Evolutionary conservation across 2,888 invertebrate genomes (phyloP).

Genomic region (Eupithecia insigniata): DNA sequence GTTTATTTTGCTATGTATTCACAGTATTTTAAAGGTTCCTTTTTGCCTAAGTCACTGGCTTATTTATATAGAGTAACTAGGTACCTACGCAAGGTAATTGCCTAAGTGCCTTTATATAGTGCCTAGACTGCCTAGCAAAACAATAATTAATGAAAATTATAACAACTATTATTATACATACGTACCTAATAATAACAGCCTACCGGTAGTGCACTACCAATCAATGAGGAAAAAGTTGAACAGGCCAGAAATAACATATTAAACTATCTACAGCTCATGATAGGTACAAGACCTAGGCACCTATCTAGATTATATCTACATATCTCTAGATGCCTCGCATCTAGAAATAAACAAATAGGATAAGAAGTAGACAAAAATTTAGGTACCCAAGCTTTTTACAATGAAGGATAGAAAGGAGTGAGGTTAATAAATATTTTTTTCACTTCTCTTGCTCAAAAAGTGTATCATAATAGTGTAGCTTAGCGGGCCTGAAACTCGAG

Average conservation of each 20-base stretch:
- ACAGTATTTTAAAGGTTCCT: no score
- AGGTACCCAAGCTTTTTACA: no score
- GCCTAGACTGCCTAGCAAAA: constrained; percentile 1
- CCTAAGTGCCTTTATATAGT: not conserved
- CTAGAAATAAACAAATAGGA: no score
- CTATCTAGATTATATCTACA: not conserved
- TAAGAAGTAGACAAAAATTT: no score
- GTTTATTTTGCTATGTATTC: not conserved
- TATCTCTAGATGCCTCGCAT: not conserved
- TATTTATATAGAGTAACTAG: not conserved
- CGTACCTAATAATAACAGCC: not conserved
- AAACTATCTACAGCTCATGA: not conserved
- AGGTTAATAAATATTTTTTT: not conserved
- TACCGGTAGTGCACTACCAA: not conserved
- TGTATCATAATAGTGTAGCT: no score
- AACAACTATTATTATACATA: not conserved
- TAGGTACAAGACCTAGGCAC: not conserved
- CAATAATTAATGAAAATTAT: not conserved
- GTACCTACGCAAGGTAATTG: not conserved
- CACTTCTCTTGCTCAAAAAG: no score
- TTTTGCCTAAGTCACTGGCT: not conserved
- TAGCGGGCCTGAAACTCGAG: no score
- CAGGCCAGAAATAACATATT: not conserved
- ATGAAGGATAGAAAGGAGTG: not conserved
- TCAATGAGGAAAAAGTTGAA: not conserved